phyloP scores from a whole-genome alignment of 2,113 vertebrate species.

The Campylorhamphus procurvoides region DNA sequence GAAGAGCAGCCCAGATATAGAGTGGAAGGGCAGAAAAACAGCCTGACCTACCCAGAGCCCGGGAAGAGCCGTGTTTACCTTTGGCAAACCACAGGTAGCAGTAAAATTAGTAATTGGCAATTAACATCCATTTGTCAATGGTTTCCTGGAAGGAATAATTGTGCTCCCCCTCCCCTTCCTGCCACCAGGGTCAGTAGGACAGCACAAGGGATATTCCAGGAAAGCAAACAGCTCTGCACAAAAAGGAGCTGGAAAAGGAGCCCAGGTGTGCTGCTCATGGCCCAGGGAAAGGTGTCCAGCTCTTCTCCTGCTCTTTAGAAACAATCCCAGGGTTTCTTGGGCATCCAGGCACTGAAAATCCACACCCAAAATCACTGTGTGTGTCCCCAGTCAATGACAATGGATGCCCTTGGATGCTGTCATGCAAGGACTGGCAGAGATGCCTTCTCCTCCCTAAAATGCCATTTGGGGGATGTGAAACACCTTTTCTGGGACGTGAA shows the following conservation, averaged over 20 bases:
- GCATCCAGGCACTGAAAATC: neutral
- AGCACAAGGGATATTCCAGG: neutral
- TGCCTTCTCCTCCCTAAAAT: neutral
- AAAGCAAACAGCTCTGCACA: neutral
- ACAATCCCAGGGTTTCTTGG: neutral
- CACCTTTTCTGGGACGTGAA: neutral
- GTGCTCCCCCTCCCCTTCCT: slow-evolving; percentile 35
- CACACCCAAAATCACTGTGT: neutral
- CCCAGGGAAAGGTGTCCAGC: neutral
- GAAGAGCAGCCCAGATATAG: neutral
- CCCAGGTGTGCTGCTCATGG: neutral
- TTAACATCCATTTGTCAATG: slow-evolving; percentile 47
- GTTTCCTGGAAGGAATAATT: slow-evolving; percentile 54
- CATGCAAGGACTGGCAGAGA: neutral
- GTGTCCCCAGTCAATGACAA: neutral
- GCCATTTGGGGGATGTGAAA: neutral
- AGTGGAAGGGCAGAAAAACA: slow-evolving; percentile 29
- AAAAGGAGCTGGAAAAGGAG: neutral
- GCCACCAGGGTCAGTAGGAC: neutral
- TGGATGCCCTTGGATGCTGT: neutral
- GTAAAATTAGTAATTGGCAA: slow-evolving; percentile 65
- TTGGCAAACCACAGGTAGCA: slow-evolving; percentile 58
- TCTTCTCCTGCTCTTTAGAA: neutral
- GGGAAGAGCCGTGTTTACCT: slow-evolving; percentile 33
- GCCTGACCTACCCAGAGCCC: neutral